Evolutionary conservation across 2,888 invertebrate species (phyloP).

Genomic region (Andrena fulva): DNA sequence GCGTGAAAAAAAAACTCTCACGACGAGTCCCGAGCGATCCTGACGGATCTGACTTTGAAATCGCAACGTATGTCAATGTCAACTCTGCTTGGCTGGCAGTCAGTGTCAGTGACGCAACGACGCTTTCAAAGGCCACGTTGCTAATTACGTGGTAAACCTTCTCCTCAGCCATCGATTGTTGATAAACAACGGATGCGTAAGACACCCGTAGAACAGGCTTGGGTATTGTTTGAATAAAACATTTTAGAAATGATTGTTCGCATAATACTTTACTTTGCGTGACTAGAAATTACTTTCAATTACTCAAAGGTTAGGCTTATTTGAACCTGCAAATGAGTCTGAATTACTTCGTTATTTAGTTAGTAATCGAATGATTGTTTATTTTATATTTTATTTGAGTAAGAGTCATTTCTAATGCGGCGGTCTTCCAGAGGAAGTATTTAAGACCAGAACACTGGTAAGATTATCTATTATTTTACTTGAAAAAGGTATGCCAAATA

Average conservation of each 20-base stretch:
- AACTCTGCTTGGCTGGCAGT: conserved; percentile 45
- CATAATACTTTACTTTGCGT: conserved; percentile 14
- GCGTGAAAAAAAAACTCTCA: conserved; percentile 44
- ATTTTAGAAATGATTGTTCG: too few relatives aligned
- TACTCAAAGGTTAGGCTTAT: too few relatives aligned
- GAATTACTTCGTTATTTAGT: too few relatives aligned
- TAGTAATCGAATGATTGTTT: too few relatives aligned
- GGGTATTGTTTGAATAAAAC: too few relatives aligned
- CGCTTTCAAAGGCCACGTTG: conserved; percentile 50
- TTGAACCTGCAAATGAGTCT: too few relatives aligned
- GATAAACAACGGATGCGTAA: conserved; percentile 36
- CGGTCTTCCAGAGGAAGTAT: too few relatives aligned
- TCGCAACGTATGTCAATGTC: conserved; percentile 67
- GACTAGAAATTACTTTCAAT: not conserved
- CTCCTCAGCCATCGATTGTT: conserved; percentile 50
- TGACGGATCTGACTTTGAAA: conserved; percentile 67
- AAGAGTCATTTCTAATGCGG: too few relatives aligned
- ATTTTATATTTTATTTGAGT: too few relatives aligned
- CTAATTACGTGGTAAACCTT: conserved; percentile 57
- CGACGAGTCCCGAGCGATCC: conserved; percentile 48
- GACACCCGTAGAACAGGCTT: not conserved
- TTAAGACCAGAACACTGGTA: too few relatives aligned
- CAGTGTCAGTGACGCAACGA: conserved; percentile 65
- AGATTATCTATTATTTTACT: too few relatives aligned
- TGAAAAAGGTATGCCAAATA: too few relatives aligned